Evolutionary conservation across 2,797 vertebrate genomes (phyloP).

Genomic region (Melanotaenia trifasciata): DNA sequence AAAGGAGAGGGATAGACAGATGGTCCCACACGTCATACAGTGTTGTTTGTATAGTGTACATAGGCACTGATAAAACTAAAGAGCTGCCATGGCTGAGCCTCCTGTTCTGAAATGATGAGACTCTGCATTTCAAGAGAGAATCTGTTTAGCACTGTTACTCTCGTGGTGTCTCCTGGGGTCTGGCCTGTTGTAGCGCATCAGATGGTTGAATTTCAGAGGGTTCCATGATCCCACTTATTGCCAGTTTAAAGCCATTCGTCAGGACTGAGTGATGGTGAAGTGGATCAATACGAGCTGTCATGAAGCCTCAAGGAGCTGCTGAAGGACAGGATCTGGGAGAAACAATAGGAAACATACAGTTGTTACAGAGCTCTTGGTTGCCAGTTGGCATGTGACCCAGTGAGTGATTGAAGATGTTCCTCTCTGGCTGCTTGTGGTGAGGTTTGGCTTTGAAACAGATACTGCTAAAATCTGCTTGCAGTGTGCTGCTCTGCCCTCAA

Average conservation of each 20-base stretch:
- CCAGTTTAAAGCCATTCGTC: slow-evolving; percentile 75
- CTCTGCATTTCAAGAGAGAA: slow-evolving; percentile 48
- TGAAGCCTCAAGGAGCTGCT: slow-evolving; percentile 61
- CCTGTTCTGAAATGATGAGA: slow-evolving; percentile 49
- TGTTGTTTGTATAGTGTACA: slow-evolving; percentile 1
- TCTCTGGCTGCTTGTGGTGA: slow-evolving; percentile 52
- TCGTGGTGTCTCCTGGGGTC: slow-evolving; percentile 31
- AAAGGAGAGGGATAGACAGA: slow-evolving; percentile 6
- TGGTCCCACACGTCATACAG: slow-evolving; percentile 13
- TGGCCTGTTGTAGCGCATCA: slow-evolving; percentile 61
- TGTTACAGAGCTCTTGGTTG: slow-evolving; percentile 64
- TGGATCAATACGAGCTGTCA: slow-evolving; percentile 78
- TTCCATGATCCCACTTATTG: slow-evolving; percentile 77
- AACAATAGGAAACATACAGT: slow-evolving; percentile 76
- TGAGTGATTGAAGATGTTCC: slow-evolving; percentile 70
- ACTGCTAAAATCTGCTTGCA: slow-evolving; percentile 41
- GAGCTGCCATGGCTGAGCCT: slow-evolving; percentile 40
- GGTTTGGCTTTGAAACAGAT: slow-evolving; percentile 63
- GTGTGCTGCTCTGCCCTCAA: slow-evolving; percentile 51
- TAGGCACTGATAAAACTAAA: slow-evolving; percentile 15
- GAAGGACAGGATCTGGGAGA: slow-evolving; percentile 65
- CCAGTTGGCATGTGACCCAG: slow-evolving; percentile 69
- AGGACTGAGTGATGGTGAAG: slow-evolving; percentile 77
- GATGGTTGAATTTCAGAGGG: slow-evolving; percentile 69
- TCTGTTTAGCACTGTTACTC: slow-evolving; percentile 51